Evolutionary conservation across 1,140 invertebrate species (phyloP).

Genomic region (Maconellicoccus hirsutus): DNA sequence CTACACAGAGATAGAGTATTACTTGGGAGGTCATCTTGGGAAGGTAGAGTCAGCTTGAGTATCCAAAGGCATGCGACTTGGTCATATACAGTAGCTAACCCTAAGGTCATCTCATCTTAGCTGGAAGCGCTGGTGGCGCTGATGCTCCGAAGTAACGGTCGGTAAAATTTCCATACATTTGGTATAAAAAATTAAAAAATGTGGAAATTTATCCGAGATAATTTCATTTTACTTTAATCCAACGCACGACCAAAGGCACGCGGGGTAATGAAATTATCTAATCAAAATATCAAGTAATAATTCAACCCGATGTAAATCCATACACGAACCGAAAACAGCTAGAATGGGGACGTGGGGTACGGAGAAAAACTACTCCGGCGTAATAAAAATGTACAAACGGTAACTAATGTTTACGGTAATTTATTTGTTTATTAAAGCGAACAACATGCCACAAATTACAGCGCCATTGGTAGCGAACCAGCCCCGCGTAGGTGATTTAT

Average conservation of each 20-base stretch:
- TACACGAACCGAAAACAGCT: neutral
- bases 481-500: neutral
- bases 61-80: too few relatives aligned
- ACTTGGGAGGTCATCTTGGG: too few relatives aligned
- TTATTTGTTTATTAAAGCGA: neutral
- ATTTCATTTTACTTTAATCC: neutral
- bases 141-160: too few relatives aligned
- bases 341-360: neutral
- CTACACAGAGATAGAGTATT: too few relatives aligned
- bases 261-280: neutral
- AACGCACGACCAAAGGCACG: neutral
- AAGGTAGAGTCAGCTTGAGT: too few relatives aligned
- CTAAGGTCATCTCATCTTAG: too few relatives aligned
- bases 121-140: too few relatives aligned
- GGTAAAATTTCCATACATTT: too few relatives aligned
- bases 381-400: slow-evolving; percentile 5
- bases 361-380: neutral
- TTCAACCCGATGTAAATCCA: neutral
- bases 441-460: neutral
- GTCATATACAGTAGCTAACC: too few relatives aligned
- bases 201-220: too few relatives aligned
- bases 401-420: slow-evolving; percentile 4
- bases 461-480: neutral
- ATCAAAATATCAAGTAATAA: neutral
- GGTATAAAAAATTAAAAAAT: too few relatives aligned